A percentile compares a stretch with the other conserved stretches of the same genome.
These are phyloP conservation scores for Sternarchorhynchus goeldii DNA, from an alignment of 2,797 vertebrate genomes.

Conservation along the genomic window DNA sequence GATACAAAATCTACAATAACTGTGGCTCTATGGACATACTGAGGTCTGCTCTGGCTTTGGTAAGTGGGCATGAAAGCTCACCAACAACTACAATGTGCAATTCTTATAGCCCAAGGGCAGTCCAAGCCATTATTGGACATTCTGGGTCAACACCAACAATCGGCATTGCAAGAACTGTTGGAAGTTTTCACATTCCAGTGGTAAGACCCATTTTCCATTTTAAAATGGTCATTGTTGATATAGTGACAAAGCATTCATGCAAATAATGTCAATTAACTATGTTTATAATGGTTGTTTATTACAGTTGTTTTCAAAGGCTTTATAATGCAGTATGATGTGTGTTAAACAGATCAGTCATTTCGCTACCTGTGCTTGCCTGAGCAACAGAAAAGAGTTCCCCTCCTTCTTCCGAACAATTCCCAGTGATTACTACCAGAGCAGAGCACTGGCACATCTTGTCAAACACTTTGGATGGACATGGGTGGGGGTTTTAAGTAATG, in stretches of 20 bases:
- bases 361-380: slow-evolving; percentile 78
- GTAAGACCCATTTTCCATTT: slow-evolving; percentile 61
- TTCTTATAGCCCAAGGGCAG: slow-evolving; percentile 50
- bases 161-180: slow-evolving; percentile 70
- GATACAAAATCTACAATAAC: slow-evolving; percentile 75
- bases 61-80: slow-evolving; percentile 62
- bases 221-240: neutral
- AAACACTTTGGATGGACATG: slow-evolving; percentile 77
- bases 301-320: neutral
- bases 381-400: slow-evolving; percentile 72
- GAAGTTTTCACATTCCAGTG: slow-evolving; percentile 76
- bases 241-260: neutral
- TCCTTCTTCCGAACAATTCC: slow-evolving; percentile 80
- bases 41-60: slow-evolving; percentile 70
- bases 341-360: slow-evolving; percentile 76
- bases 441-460: slow-evolving; percentile 74
- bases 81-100: slow-evolving; percentile 62
- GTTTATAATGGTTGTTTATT: neutral
- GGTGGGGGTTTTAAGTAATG: slow-evolving; percentile 73
- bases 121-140: slow-evolving; percentile 77
- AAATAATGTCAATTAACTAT: neutral
- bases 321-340: slow-evolving; percentile 5
- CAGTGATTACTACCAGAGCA: slow-evolving; percentile 78
- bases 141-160: slow-evolving; percentile 79
- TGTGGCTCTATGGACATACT: slow-evolving; percentile 77